These are phyloP conservation scores for Dasysyrphus albostriatus DNA, from an alignment of 2,888 invertebrate species.

Conservation along the genomic window DNA sequence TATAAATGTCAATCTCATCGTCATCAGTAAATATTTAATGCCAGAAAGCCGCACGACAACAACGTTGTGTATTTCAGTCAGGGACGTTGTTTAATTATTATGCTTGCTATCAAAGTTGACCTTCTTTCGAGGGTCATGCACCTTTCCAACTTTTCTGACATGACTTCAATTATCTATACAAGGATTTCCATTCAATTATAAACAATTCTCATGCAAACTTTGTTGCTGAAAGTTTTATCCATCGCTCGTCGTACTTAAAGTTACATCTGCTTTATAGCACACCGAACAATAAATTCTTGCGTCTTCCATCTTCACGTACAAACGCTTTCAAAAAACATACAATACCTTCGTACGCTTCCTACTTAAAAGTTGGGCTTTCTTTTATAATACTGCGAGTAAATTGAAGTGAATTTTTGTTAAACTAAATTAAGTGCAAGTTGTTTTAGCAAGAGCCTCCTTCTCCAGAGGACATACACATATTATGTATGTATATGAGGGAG, in stretches of 20 bases:
- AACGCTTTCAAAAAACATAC: slow-evolving; percentile 15
- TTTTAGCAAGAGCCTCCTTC: not conserved
- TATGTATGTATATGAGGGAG: not conserved
- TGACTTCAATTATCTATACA: slow-evolving; percentile 32
- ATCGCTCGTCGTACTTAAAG: not conserved
- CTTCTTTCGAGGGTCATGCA: not conserved
- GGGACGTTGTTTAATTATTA: slow-evolving; percentile 8
- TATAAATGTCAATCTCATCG: slow-evolving; percentile 13
- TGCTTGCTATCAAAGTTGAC: slow-evolving; percentile 12
- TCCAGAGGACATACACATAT: not conserved
- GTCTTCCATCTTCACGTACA: slow-evolving; percentile 12
- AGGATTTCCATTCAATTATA: slow-evolving; percentile 57
- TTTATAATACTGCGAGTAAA: slow-evolving; percentile 20
- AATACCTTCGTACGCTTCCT: slow-evolving; percentile 4
- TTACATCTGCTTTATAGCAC: slow-evolving; percentile 1
- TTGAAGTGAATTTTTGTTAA: slow-evolving; percentile 20
- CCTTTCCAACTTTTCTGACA: slow-evolving; percentile 33
- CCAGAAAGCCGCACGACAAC: not conserved
- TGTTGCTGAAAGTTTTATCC: slow-evolving; percentile 37
- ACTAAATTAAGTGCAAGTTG: slow-evolving; percentile 44
- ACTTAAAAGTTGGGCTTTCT: slow-evolving; percentile 23
- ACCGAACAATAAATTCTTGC: slow-evolving; percentile 22
- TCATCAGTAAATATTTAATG: slow-evolving; percentile 25
- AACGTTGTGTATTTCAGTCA: slow-evolving; percentile 20
- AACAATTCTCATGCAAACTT: slow-evolving; percentile 37